These are phyloP conservation scores for Entomobrya multifasciata DNA, from an alignment of 2,888 invertebrate genomes.

Conservation along the genomic window DNA sequence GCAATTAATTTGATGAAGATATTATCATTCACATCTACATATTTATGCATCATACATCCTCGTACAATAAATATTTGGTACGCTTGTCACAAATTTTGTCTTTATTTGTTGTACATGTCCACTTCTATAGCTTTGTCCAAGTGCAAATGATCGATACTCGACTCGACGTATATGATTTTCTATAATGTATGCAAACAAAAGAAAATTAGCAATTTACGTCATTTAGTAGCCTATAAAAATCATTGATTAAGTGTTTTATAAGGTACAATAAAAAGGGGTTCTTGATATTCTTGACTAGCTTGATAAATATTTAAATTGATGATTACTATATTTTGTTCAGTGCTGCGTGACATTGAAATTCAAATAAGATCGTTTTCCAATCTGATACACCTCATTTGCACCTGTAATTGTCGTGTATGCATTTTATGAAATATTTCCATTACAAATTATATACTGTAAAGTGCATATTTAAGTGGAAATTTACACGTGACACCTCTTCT, in stretches of 20 bases:
- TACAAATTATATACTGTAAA: background rate
- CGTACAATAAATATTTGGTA: slow-evolving; percentile 38
- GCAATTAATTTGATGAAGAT: slow-evolving; percentile 72
- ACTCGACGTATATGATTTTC: background rate
- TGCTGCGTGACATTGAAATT: slow-evolving; percentile 36
- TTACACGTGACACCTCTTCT: too few species aligned
- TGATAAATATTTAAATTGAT: slow-evolving; percentile 49
- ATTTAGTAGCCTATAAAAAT: background rate
- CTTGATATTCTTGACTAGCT: background rate
- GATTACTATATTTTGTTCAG: background rate
- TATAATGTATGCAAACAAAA: background rate
- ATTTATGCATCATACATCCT: too few species aligned
- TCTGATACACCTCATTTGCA: slow-evolving; percentile 20
- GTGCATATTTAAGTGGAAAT: too few species aligned
- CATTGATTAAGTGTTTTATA: background rate
- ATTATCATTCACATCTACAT: too few species aligned
- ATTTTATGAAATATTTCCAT: background rate
- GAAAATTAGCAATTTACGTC: slow-evolving; percentile 10
- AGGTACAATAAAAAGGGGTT: background rate
- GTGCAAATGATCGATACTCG: too few species aligned
- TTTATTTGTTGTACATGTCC: too few species aligned
- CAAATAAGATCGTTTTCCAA: slow-evolving; percentile 1
- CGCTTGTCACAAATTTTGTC: slow-evolving; percentile 30
- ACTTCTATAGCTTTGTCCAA: too few species aligned
- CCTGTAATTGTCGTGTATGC: background rate